Evolutionary conservation across 2,888 invertebrate genomes (phyloP).

Genomic region (Drosophila testacea): DNA sequence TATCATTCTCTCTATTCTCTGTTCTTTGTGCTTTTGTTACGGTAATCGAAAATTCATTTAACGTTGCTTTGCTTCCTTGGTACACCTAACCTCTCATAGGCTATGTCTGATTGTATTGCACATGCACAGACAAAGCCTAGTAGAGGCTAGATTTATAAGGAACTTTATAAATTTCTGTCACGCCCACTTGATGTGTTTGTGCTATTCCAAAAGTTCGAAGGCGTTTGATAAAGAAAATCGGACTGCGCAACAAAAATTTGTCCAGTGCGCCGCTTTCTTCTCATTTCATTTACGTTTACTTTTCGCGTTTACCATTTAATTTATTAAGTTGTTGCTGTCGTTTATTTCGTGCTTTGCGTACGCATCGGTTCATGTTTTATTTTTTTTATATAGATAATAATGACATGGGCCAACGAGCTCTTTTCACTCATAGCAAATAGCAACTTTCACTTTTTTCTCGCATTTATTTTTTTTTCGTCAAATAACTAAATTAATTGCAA

Average conservation of each 20-base stretch:
- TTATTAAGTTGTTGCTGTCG: constrained; percentile 65
- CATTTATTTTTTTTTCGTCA: constrained; percentile 54
- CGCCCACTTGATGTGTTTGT: constrained; percentile 11
- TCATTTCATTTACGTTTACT: constrained; percentile 43
- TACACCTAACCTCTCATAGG: constrained; percentile 88
- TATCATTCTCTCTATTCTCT: constrained; percentile 12
- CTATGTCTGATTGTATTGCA: constrained; percentile 86
- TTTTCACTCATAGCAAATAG: constrained; percentile 58
- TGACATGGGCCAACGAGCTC: constrained; percentile 61
- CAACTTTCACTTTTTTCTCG: constrained; percentile 76
- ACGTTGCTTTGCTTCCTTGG: constrained; percentile 76
- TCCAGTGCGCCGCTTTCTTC: constrained; percentile 65
- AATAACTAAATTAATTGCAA: constrained; percentile 69
- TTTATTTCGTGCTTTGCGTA: constrained; percentile 65
- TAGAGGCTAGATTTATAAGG: constrained; percentile 87
- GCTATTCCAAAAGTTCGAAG: constrained; percentile 1
- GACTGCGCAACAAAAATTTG: constrained; percentile 13
- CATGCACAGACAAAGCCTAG: constrained; percentile 88
- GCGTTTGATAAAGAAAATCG: constrained; percentile 28
- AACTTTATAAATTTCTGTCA: constrained; percentile 30
- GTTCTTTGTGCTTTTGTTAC: constrained; percentile 21
- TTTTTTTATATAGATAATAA: constrained; percentile 29
- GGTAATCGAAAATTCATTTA: constrained; percentile 34
- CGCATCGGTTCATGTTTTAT: constrained; percentile 40
- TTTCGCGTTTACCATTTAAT: constrained; percentile 57